Evolutionary conservation across 2,113 vertebrate species (phyloP).

Genomic region (Dasypus novemcinctus): DNA sequence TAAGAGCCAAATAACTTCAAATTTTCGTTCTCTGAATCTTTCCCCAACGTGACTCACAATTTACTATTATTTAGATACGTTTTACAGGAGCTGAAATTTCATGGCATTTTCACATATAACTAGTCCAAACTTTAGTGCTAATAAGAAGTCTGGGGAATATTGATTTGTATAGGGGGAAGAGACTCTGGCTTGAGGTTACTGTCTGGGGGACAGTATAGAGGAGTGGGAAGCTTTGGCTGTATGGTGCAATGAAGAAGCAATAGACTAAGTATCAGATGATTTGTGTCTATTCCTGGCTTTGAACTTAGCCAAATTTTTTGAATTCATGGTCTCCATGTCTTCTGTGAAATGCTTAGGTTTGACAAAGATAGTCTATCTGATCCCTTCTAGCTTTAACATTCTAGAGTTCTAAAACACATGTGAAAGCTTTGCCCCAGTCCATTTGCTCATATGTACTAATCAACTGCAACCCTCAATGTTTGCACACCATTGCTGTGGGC

Average conservation of each 20-base stretch:
- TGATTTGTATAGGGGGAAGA: neutral
- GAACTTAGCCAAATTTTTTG: conserved; percentile 38
- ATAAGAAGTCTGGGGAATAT: conserved; percentile 61
- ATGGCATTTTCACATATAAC: conserved; percentile 54
- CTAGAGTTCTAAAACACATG: neutral
- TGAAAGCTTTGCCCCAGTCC: neutral
- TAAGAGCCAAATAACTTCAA: conserved; percentile 44
- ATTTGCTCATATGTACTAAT: neutral
- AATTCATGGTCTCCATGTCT: neutral
- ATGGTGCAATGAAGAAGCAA: neutral
- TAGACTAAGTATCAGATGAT: neutral
- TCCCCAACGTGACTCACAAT: conserved; percentile 48
- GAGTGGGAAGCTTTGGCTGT: neutral
- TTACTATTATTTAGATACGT: conserved; percentile 60
- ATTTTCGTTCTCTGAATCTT: conserved; percentile 51
- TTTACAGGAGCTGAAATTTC: conserved; percentile 42
- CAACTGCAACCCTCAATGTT: neutral
- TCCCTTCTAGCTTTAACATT: neutral
- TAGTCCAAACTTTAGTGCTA: conserved; percentile 58
- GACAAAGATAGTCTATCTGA: neutral
- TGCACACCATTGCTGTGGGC: neutral
- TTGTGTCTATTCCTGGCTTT: conserved; percentile 43
- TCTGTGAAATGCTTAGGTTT: conserved; percentile 39
- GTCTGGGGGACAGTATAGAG: neutral
- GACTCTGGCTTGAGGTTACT: conserved; percentile 20